Conservation (phyloP, 2,113 vertebrate species). For the Brachyhypopomus gauderio region DNA sequence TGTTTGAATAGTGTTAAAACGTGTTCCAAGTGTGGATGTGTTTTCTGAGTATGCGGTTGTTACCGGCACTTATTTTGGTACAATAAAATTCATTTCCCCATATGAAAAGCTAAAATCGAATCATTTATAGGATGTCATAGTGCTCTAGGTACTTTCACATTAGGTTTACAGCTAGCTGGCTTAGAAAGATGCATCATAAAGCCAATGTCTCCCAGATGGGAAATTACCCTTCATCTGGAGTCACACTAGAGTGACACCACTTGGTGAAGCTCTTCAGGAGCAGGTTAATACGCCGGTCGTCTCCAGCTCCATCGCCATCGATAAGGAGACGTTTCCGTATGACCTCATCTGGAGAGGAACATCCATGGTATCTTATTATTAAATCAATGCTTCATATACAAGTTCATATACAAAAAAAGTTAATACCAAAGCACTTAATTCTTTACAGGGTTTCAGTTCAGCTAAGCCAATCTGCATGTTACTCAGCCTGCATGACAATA, state of each 20-base stretch:
- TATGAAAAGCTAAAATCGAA: no score
- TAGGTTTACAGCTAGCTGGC: no score
- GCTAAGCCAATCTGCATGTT: no score
- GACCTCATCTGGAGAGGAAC: slow-evolving; percentile 83
- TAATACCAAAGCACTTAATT: neutral
- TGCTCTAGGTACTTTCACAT: no score
- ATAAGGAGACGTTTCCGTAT: slow-evolving; percentile 96
- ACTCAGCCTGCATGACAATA: no score
- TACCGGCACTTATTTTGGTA: no score
- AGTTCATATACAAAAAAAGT: neutral
- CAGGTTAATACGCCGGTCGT: slow-evolving; percentile 93
- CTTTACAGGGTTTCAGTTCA: neutral
- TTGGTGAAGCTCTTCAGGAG: slow-evolving; percentile 96
- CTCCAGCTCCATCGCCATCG: slow-evolving; percentile 95
- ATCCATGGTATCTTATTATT: neutral
- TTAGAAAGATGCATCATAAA: neutral
- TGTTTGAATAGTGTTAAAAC: no score
- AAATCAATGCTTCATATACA: neutral
- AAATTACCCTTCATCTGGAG: slow-evolving; percentile 88
- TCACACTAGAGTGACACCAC: slow-evolving; percentile 89
- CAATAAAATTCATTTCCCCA: no score
- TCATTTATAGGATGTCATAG: no score
- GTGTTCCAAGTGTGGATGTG: no score
- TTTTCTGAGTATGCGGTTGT: no score
- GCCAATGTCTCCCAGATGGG: neutral